Percentiles rank a stretch among this genome's conserved stretches.
phyloP scores from a whole-genome alignment of 1,140 invertebrate species.

The Drosophila pachea region DNA sequence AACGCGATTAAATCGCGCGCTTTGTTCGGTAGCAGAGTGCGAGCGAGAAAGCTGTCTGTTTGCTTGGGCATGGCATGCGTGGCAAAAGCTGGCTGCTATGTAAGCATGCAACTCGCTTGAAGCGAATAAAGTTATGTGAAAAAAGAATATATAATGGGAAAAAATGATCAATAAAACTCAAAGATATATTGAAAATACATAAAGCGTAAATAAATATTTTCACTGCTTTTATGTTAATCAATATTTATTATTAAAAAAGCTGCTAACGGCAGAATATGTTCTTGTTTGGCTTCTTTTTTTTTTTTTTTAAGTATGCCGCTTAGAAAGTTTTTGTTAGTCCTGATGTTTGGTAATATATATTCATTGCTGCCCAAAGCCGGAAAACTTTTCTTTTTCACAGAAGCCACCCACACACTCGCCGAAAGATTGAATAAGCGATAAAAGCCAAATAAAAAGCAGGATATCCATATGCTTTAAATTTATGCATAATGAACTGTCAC shows the following conservation, averaged over 20 bases:
- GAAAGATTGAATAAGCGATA: slow-evolving; percentile 34
- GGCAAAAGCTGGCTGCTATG: slow-evolving; percentile 36
- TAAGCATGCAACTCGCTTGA: not conserved
- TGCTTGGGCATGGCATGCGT: slow-evolving; percentile 37
- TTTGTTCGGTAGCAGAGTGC: not conserved
- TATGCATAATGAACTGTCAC: slow-evolving; percentile 53
- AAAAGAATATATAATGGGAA: not conserved
- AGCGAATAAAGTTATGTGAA: too few species aligned
- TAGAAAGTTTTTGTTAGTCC: not conserved
- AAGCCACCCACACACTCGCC: slow-evolving; percentile 7
- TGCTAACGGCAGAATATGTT: too few species aligned
- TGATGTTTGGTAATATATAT: slow-evolving; percentile 55
- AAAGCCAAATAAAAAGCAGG: slow-evolving; percentile 22
- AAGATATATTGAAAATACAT: too few species aligned
- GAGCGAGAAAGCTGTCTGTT: slow-evolving; percentile 4
- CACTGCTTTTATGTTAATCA: too few species aligned
- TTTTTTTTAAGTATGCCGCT: too few species aligned
- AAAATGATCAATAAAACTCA: too few species aligned
- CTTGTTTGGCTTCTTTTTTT: too few species aligned
- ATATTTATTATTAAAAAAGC: too few species aligned
- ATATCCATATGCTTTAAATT: slow-evolving; percentile 54
- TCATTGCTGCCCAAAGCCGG: slow-evolving; percentile 38
- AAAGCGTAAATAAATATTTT: not conserved
- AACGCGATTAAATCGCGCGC: slow-evolving; percentile 24
- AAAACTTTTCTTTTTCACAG: slow-evolving; percentile 33